Evolutionary conservation across 2,888 invertebrate genomes (phyloP), one percentile per base, ranked within the genome.

Genomic region (Idaea dimidiata): DNA sequence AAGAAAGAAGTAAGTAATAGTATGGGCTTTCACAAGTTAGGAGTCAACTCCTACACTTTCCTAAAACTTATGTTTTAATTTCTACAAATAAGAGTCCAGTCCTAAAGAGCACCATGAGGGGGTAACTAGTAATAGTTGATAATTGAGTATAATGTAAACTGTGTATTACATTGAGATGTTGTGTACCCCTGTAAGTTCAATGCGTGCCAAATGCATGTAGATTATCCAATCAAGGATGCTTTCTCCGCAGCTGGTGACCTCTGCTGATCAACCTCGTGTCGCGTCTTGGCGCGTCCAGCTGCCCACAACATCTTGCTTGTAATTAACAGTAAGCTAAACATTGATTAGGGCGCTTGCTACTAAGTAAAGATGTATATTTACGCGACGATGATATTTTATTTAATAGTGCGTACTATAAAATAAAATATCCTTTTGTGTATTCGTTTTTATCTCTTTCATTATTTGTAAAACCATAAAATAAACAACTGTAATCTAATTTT

Each of bases 141-240:
- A n/a, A n/a, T n/a, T n/a, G n/a, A n/a, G n/a, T n/a, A n/a, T n/a
- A n/a, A n/a, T n/a, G n/a, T n/a, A n/a, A n/a, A n/a, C n/a, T n/a
- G n/a, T n/a, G n/a, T n/a, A n/a, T 24, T 24, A 24, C 43, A 43
- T 43, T 8, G 14, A 24, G 3, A 76, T 76, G 84, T 86, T 84
- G 68, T 0, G 17, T 5, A 32, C 63, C 59, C 62, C 73, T n/a
- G 59, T 16, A 56, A 62, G 66, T 65, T 71, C 72, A 74, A 79
- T 79, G 79, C 78, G 80, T 76, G 77, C 73, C 87, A 87, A 88
- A 87, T 87, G 87, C 77, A 72, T 72, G 78, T 78, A 86, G 86
- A 88, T 89, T 88, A 89, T 87, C 83, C 85, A 88, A 88, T 89
- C 84, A 87, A 84, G 83, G 76, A 71, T 77, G 79, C 87, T 89